Base-by-base conservation (phyloP, 2,797 vertebrate species). In the Channa striata region DNA sequence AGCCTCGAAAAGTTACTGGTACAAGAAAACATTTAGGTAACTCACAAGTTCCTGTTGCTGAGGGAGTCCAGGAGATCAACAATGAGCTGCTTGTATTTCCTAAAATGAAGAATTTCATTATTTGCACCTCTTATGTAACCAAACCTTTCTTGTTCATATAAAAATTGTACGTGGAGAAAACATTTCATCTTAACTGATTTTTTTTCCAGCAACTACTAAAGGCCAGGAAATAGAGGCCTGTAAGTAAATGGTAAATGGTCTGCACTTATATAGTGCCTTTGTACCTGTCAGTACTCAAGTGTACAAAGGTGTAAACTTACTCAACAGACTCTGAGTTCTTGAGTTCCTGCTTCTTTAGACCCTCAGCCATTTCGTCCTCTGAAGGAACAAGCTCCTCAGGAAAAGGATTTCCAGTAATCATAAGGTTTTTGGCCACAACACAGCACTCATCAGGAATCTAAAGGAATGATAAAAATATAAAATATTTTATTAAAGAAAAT, bases 41-140 rank as follows among this genome's bases (percentile, higher is more conserved):
- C 97, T 81, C 93, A 99, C 98, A 98, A 87, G 91, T 99, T 98
- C 87, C 96, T 96, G 87, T 98, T 95, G 44, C 92, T 92, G 78
- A 98, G 91, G 77, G 91, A 93, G 56, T 96, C 95, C 83, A 99
- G 92, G 53, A 99, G 94, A 84, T 94, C 94, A 44, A 91, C 90
- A 57, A 99, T 88, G 72, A 99, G 93, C 61, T 94, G 95, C 80
- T 97, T 93, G 79, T 99, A 99, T 86, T 95, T 97, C 82, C 98
- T 99, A 86, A 14, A 63, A 80, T 87, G 68, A 73, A 65, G 6
- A 58, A 2, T 42, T 49, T 68, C 39, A 61, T 30, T 23, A 33
- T 53, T 42, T 42, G 9, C 11, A 63, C 1, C 13, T 23, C 6
- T 53, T 48, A 46, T 6, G 7, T 34, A 33, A 19, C 16, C 2